Evolutionary conservation across 2,113 vertebrate species (phyloP), one percentile per base, ranked within the genome.

Genomic region (Oncorhynchus tshawytscha): DNA sequence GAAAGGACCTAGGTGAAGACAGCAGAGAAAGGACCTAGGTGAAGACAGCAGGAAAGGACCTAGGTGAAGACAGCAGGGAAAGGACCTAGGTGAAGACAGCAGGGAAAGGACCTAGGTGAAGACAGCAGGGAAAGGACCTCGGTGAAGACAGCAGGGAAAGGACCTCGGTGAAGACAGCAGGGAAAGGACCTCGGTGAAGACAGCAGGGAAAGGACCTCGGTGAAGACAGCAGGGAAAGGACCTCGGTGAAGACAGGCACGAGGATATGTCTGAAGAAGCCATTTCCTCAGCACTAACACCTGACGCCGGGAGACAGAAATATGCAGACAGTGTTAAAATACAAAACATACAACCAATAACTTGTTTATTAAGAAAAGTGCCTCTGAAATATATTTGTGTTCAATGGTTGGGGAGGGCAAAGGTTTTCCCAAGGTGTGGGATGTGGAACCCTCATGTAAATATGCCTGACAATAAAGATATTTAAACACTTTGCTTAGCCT

Each of bases 251-350:
- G 70, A 75, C 24, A 66, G 60, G 29, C 31, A 45, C 29, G 69
- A 69, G 68, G 73, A 45, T 65, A 70, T 75, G 39, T 45, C 68
- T 66, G 74, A 51, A 77, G 29, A 79, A 70, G 48, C 16, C 65
- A 67, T 51, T 39, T 70, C 59, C 62, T 54, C 49, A 54, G 13
- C 49, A 62, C 77, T 70, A 75, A 81, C 77, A 77, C 81, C 79
- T 87, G 73, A 71, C 54, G 6, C 16, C 79, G 78, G 78, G 78
- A 85, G 84, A 82, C 81, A 81, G 76, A 85, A 80, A 81, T 82
- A 81, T 82, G 82, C 82, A 84, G 77, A 81, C 79, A 86, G 87
- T 86, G 77, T 85, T 84, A 80, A 62, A 11, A 16, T 51, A 48
- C 48, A 51, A 51, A 20, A 66, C 20, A 76, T 59, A 48, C n/a